Conservation (phyloP, 1,140 invertebrate species). For the Hylaeus volcanicus region DNA sequence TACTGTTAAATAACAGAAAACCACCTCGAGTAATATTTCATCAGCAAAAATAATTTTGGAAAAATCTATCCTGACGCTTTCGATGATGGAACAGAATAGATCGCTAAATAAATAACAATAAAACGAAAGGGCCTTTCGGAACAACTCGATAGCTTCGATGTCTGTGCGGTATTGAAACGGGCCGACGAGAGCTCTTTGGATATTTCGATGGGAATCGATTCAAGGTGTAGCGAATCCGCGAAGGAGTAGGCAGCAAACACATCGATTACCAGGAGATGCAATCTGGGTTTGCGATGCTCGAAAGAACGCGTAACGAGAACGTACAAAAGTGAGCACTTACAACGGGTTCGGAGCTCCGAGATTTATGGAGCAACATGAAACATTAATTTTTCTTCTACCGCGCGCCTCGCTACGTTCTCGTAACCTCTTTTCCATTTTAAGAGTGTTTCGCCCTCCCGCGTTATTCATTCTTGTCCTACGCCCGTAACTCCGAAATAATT, state of each 20-base stretch:
- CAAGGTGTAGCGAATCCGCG: neutral
- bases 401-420: neutral
- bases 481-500: neutral
- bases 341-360: neutral
- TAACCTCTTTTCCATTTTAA: constrained; percentile 29
- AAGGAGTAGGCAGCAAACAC: neutral
- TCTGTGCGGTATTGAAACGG: neutral
- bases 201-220: neutral
- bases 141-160: too few species aligned
- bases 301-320: constrained; percentile 7
- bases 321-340: constrained; percentile 6
- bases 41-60: too few species aligned
- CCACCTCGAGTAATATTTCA: too few species aligned
- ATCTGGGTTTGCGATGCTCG: neutral
- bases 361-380: constrained; percentile 26
- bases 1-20: too few species aligned
- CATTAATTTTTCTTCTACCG: neutral
- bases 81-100: too few species aligned
- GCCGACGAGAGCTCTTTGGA: neutral
- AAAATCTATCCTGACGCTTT: too few species aligned
- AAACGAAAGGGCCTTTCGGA: too few species aligned
- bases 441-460: neutral
- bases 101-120: too few species aligned
- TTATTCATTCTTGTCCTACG: neutral
- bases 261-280: constrained; percentile 25